These are phyloP conservation scores for Cryptocephalus moraei DNA, from an alignment of 2,888 invertebrate genomes.

Conservation along the genomic window DNA sequence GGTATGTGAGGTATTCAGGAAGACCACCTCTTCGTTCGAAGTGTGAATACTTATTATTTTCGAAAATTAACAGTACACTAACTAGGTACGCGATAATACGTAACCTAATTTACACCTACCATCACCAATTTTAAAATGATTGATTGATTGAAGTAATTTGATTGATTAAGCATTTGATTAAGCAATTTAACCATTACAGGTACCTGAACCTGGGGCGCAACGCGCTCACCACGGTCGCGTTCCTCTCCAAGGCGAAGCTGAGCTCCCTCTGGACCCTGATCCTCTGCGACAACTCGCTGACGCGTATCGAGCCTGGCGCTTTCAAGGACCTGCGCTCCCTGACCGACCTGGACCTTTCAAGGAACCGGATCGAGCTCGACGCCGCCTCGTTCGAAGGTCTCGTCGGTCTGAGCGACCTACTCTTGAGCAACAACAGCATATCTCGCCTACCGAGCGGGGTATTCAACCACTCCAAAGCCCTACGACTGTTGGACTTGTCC, in stretches of 20 bases:
- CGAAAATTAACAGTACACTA: no score
- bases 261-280: constrained; percentile 14
- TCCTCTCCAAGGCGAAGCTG: constrained; percentile 12
- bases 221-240: constrained; percentile 9
- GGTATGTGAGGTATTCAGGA: no score
- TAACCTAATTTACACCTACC: no score
- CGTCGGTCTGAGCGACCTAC: constrained; percentile 15
- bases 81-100: no score
- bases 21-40: no score
- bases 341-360: constrained; percentile 17
- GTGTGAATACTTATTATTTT: no score
- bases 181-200: background rate
- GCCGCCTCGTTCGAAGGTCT: constrained; percentile 18
- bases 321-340: constrained; percentile 15
- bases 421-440: constrained; percentile 23
- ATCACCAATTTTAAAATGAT: no score
- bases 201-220: constrained; percentile 24
- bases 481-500: constrained; percentile 28
- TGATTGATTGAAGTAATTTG: no score
- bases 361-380: constrained; percentile 19
- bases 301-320: constrained; percentile 5
- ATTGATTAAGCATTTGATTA: no score
- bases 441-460: constrained; percentile 15
- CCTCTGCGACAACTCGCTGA: constrained; percentile 21
- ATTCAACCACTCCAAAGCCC: constrained; percentile 20